A percentile compares a stretch with the other conserved stretches of the same genome.
phyloP scores from a whole-genome alignment of 2,113 vertebrate genomes.

The Electrona antarctica region DNA sequence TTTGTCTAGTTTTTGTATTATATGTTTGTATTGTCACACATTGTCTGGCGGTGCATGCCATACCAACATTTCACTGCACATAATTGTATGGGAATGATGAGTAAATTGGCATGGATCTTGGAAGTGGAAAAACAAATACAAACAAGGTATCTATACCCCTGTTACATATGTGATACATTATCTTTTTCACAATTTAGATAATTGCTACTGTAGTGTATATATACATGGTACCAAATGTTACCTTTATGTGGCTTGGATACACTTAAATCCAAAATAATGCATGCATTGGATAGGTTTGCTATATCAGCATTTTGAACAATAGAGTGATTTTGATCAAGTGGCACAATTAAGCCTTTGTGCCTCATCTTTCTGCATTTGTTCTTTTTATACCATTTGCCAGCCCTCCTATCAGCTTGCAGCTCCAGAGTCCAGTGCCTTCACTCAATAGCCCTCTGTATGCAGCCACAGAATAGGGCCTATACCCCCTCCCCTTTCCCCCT shows the following conservation, averaged over 20 bases:
- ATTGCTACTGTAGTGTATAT: neutral
- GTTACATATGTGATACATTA: no score
- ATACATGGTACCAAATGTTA: no score
- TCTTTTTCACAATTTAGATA: neutral
- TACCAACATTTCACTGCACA: no score
- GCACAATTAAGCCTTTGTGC: slow-evolving; percentile 71
- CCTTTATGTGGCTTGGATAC: no score
- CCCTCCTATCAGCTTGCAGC: slow-evolving; percentile 72
- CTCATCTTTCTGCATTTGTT: slow-evolving; percentile 56
- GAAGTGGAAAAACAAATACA: no score
- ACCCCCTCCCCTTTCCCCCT: neutral
- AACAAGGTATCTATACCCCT: no score
- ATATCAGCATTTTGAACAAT: slow-evolving; percentile 44
- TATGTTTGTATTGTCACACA: no score
- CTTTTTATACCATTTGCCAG: slow-evolving; percentile 58
- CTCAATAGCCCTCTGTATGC: slow-evolving; percentile 77
- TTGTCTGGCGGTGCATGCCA: no score
- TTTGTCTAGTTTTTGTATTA: no score
- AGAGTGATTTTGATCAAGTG: slow-evolving; percentile 52
- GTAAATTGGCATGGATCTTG: no score
- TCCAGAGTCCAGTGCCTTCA: slow-evolving; percentile 55
- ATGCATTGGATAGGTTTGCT: neutral
- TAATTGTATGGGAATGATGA: no score
- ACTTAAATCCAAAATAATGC: neutral
- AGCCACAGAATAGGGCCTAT: slow-evolving; percentile 67